Percentiles rank a stretch among this genome's conserved stretches.
Conservation (phyloP, 2,797 vertebrate species). For the Mormyrops attenuatus region DNA sequence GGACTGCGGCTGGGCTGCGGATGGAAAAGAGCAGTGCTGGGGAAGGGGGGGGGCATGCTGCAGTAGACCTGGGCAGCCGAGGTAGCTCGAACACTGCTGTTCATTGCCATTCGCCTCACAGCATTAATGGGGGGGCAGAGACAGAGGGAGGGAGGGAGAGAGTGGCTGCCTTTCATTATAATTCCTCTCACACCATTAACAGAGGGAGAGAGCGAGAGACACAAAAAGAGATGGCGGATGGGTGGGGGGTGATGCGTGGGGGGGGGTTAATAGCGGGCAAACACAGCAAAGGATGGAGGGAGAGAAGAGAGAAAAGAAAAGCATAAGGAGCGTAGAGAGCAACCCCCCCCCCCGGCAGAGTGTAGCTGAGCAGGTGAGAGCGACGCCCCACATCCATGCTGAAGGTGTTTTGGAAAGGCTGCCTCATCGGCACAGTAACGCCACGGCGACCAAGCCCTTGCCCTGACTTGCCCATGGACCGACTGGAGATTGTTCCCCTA, state of each 20-base stretch:
- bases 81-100: not conserved
- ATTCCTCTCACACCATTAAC: not conserved
- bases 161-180: not conserved
- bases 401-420: not conserved
- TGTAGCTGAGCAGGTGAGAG: not conserved
- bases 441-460: not conserved
- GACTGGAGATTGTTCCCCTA: not conserved
- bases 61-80: not conserved
- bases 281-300: not conserved
- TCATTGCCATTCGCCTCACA: not conserved
- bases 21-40: not conserved
- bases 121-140: not conserved
- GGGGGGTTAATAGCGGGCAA: not conserved
- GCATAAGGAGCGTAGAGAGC: not conserved
- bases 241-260: not conserved
- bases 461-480: not conserved
- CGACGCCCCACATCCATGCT: not conserved
- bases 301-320: not conserved
- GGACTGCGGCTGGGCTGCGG: conserved; percentile 6
- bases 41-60: not conserved
- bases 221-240: not conserved
- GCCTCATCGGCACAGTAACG: not conserved
- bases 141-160: not conserved
- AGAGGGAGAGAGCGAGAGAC: not conserved
- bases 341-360: not conserved